Evolutionary conservation across 2,888 invertebrate genomes (phyloP), one percentile per base, ranked within the genome.

Genomic region (Dascillus cervinus): DNA sequence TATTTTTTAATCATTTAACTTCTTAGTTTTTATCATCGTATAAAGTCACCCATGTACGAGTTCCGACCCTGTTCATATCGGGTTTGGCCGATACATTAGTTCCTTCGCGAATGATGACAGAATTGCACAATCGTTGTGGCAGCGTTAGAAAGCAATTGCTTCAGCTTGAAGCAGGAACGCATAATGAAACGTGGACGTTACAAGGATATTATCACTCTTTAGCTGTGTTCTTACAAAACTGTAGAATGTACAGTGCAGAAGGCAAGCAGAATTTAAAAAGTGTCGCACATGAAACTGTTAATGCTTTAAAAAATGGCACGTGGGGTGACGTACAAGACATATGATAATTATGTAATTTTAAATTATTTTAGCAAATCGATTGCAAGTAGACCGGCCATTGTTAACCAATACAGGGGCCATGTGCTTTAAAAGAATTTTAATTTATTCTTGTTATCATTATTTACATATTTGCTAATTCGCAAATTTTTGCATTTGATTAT

Each of bases 121-220:
- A 82, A 37, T 69, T 95, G 29, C 85, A 82, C 56, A 70, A 77
- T 47, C 67, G 75, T 24, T 90, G 89, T 56, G 76, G 77, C 15
- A 83, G 89, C 40, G 63, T 74, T 11, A 71, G 77, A 48, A 94
- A 94, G 65, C 79, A 82, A 44, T 64, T 94, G 23, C 66, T 82
- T 11, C 77, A 82, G 53, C 75, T 94, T 61, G 75, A 79, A 2
- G 76, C 79, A 11, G 95, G 95, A 1, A 86, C 88, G 1, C 95
- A 96, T 63, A 94, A 95, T 55, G 92, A 95, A 62, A 95, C 94
- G 0, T 95, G 94, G 94, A 82, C 82, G 37, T 79, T 85, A 49
- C 76, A 81, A 39, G 87, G 86, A 41, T 95, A 90, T 51, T 82
- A 79, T 52, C 61, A 71, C 12, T 65, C 68, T 1, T 56, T 77